Base-by-base conservation (phyloP, 2,113 vertebrate genomes). In the Nyctibius bracteatus region DNA sequence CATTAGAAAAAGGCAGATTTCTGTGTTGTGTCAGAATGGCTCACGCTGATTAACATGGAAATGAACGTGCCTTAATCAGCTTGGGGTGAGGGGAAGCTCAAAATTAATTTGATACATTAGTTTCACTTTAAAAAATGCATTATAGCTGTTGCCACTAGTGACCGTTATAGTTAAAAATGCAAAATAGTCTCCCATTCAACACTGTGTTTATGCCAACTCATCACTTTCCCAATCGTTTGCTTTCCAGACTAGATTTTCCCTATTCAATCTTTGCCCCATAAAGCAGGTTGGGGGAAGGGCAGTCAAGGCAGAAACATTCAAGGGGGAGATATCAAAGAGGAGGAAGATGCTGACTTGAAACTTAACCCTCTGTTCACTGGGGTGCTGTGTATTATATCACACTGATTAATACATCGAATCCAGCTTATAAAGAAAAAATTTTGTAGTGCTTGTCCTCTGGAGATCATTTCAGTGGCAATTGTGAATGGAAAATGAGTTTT, bases 61-160 rank as follows among this genome's bases (percentile, higher is more conserved):
- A 89, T 97, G 68, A 94, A 96, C 94, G 87, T 96, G 83, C 81
- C 37, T 78, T 97, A 96, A 98, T 97, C 92, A 97, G 54, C 87
- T 72, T 94, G 88, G 92, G 58, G 52, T 95, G 73, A 94, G 70
- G 43, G 43, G 88, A 75, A 96, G 80, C 63, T 96, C 63, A 91
- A 94, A 94, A 97, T 97, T 92, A 94, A 97, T 98, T 97, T 92
- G 54, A 49, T 66, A 68, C 67, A 57, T 91, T 90, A 59, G 83
- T 93, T 97, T 92, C 39, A 84, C 74, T 96, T 95, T 27, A 57
- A 94, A 92, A 92, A 95, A 65, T 0, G 2, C n/a, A 54, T 89
- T 83, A 78, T 59, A 89, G 57, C 55, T 71, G 59, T 93, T 94
- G 77, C 83, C 68, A 65, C 72, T 79, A 86, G 96, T 52, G 24